Evolutionary conservation across 1,140 invertebrate species (phyloP).

Genomic region (Callitettix versicolor): DNA sequence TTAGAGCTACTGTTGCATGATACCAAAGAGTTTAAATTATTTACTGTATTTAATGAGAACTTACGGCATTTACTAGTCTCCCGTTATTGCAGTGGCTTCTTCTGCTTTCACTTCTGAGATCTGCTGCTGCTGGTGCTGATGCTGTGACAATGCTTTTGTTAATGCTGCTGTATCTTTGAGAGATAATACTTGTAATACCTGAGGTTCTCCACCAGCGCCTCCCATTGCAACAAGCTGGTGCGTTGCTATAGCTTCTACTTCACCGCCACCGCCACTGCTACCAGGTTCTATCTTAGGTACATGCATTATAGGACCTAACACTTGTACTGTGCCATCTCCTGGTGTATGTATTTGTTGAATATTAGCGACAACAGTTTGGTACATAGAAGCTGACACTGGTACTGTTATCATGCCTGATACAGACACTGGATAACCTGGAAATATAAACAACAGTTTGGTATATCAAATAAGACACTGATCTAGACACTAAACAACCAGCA

Average conservation of each 20-base stretch:
- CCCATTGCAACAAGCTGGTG: constrained; percentile 66
- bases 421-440: constrained; percentile 67
- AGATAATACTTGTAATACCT: constrained; percentile 59
- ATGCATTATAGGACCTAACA: constrained; percentile 70
- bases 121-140: constrained; percentile 29
- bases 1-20: no score
- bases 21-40: no score
- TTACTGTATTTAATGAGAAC: no score
- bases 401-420: constrained; percentile 92
- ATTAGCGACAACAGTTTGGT: constrained; percentile 90
- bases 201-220: constrained; percentile 54
- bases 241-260: constrained; percentile 48
- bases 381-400: constrained; percentile 89
- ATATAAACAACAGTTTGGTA: no score
- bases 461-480: no score
- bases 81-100: constrained; percentile 8
- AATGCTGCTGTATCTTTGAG: constrained; percentile 69
- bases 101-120: constrained; percentile 13
- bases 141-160: constrained; percentile 60
- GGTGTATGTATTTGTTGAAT: constrained; percentile 69
- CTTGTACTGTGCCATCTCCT: constrained; percentile 64
- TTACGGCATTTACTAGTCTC: constrained; percentile 17
- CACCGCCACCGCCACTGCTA: constrained; percentile 39
- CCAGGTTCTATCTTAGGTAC: constrained; percentile 61
- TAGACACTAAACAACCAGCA: no score